Evolutionary conservation across 2,797 vertebrate species (phyloP), one percentile per base, ranked within the genome.

Genomic region (Nasua narica): DNA sequence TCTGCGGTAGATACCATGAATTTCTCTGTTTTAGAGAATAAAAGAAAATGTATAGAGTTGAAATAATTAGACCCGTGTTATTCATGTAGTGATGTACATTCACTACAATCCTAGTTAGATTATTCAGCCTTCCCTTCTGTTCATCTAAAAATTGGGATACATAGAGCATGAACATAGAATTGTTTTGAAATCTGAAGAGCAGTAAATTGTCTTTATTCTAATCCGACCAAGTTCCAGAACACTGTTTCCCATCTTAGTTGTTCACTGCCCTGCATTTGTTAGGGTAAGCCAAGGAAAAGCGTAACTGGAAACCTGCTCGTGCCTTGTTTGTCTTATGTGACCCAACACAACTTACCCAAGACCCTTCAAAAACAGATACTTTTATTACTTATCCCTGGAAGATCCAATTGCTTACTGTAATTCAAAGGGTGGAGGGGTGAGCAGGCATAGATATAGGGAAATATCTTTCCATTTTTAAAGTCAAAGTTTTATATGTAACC

Each of bases 311-410:
- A 69, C 3, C 72, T 96, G 37, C 11, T 83, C 2, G 5, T 6
- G 8, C n/a, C 8, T 86, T 12, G 25, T 93, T 65, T 88, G 60
- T 77, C 23, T 37, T 54, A 9, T 7, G 35, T 32, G 69, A 83
- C 29, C 87, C 72, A 60, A 21, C 18, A n/a, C n/a, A 76, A 21
- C 46, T 6, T 65, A 25, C 19, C 4, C 3, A 0, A 48, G 18
- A 27, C 9, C 9, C 25, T 88, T 86, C 29, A 82, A 43, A 23
- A 54, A 77, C 16, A 86, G 84, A 89, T 69, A 70, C 32, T 48
- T 35, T 27, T 21, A 92, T 93, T 32, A 35, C 7, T 94, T 97
- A 93, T n/a, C 4, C 40, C 12, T 96, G 78, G 72, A 48, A 94
- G 16, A 62, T 87, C 0, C 1, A 87, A 29, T 46, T 46, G 35